These are phyloP conservation scores for Actinia tenebrosa DNA, from an alignment of 64 coral and sea anemone species.

Conservation along the genomic window DNA sequence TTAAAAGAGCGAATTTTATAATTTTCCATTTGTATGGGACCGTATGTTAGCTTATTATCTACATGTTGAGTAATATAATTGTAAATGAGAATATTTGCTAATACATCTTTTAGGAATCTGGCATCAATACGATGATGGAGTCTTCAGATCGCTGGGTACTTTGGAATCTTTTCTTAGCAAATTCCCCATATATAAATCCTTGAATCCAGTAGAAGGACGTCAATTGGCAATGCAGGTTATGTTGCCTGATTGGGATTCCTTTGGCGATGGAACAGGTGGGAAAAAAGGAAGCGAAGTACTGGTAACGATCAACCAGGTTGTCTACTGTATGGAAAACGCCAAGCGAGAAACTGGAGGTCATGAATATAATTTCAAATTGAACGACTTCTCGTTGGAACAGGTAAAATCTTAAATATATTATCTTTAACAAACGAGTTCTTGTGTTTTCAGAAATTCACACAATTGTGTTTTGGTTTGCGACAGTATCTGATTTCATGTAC, in stretches of 20 bases:
- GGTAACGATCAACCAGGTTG: not conserved
- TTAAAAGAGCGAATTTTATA: too few relatives aligned
- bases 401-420: not conserved
- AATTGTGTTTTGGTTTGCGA: too few relatives aligned
- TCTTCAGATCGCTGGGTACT: constrained; percentile 20
- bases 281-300: not conserved
- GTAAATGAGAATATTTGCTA: too few relatives aligned
- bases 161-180: constrained; percentile 1
- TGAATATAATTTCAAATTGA: not conserved
- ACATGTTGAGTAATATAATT: too few relatives aligned
- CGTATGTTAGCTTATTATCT: too few relatives aligned
- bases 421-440: too few relatives aligned
- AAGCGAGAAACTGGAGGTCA: constrained; percentile 13
- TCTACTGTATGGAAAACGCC: constrained; percentile 24
- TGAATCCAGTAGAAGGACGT: constrained; percentile 28
- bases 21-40: too few relatives aligned
- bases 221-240: constrained; percentile 20
- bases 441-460: too few relatives aligned
- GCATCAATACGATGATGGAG: constrained; percentile 49
- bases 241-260: constrained; percentile 35
- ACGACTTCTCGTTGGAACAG: not conserved
- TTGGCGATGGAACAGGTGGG: not conserved
- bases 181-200: not conserved
- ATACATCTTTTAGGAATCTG: not conserved
- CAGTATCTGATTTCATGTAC: too few relatives aligned